phyloP scores from a whole-genome alignment of 1,140 invertebrate genomes.

The Euglossa dilemma region DNA sequence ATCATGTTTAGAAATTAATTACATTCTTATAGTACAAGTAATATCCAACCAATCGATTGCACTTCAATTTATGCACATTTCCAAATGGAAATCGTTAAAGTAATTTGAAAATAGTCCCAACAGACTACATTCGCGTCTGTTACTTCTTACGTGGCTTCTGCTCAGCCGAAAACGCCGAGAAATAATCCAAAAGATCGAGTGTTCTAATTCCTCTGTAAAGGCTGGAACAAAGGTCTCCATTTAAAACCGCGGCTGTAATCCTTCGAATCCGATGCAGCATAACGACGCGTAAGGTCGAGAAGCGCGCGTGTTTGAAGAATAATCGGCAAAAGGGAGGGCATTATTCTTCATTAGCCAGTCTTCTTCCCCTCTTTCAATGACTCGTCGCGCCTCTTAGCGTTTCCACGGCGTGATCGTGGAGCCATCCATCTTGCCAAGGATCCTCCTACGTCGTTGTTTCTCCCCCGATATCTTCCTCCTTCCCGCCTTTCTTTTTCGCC shows the following conservation, averaged over 20 bases:
- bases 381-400: constrained; percentile 78
- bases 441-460: constrained; percentile 49
- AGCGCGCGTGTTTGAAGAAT: constrained; percentile 35
- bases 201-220: neutral
- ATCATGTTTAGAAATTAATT: no score
- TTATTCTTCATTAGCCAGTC: constrained; percentile 78
- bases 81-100: no score
- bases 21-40: no score
- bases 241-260: neutral
- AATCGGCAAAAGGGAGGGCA: constrained; percentile 59
- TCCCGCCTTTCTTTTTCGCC: constrained; percentile 39
- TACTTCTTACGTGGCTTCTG: no score
- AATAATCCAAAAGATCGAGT: neutral
- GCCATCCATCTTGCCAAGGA: constrained; percentile 75
- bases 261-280: neutral
- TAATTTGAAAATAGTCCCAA: no score
- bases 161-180: neutral
- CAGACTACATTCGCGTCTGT: no score
- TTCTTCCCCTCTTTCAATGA: constrained; percentile 77
- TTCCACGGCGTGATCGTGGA: constrained; percentile 67
- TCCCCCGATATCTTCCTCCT: constrained; percentile 36
- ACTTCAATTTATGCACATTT: no score
- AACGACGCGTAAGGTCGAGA: neutral
- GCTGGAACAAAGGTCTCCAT: neutral
- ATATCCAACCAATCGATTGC: no score